Percentiles rank a stretch among this genome's conserved stretches.
phyloP scores from a whole-genome alignment of 2,797 vertebrate species.

The Labeo calbasu region DNA sequence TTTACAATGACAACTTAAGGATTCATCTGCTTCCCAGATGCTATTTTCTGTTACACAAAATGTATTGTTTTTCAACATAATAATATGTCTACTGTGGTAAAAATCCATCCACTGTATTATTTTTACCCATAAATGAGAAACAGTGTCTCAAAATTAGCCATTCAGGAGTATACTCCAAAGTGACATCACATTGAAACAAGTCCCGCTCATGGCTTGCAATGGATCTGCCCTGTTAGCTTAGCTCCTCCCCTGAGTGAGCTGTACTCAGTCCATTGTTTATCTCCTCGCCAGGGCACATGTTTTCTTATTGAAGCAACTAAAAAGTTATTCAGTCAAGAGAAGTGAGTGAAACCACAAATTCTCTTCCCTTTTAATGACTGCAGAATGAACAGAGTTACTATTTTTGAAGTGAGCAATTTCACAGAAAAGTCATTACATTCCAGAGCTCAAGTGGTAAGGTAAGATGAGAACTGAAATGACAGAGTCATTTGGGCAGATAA shows the following conservation, averaged over 20 bases:
- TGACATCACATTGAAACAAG: too few species aligned
- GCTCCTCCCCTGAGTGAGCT: too few species aligned
- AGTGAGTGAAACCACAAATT: not conserved
- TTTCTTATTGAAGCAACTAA: not conserved
- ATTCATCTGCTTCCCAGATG: too few species aligned
- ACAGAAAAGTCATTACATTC: not conserved
- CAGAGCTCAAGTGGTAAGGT: not conserved
- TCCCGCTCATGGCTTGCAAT: too few species aligned
- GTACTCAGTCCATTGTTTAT: too few species aligned
- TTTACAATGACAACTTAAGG: not conserved
- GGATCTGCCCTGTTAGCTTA: too few species aligned
- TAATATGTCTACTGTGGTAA: not conserved
- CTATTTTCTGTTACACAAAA: not conserved
- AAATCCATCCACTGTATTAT: not conserved
- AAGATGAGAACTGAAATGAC: not conserved
- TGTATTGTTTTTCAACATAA: too few species aligned
- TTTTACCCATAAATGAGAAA: not conserved
- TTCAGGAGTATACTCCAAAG: not conserved
- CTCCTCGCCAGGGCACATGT: too few species aligned
- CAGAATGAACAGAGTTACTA: not conserved
- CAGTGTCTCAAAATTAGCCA: not conserved
- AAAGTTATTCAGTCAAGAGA: not conserved
- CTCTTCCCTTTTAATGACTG: not conserved
- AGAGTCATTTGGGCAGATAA: not conserved
- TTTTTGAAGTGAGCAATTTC: slow-evolving; percentile 1